phyloP scores from a whole-genome alignment of 2,797 vertebrate species.

The Nannoperca australis region DNA sequence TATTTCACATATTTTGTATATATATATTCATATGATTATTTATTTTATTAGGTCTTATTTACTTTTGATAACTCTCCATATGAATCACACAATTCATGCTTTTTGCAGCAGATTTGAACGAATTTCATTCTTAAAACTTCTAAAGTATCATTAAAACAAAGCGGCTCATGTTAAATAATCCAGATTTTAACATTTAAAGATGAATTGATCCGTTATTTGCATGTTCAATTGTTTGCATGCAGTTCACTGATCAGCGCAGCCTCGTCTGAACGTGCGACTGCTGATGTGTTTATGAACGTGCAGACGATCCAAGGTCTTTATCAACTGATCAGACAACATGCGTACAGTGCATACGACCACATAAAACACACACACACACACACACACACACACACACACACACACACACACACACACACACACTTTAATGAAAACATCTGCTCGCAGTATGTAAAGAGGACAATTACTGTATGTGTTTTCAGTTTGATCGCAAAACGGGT shows the following conservation, averaged over 20 bases:
- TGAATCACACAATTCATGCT: background rate
- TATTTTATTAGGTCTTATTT: background rate
- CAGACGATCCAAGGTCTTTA: constrained; percentile 49
- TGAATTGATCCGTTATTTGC: background rate
- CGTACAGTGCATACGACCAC: constrained; percentile 12
- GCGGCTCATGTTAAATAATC: too few relatives aligned
- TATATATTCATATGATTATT: background rate
- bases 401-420: too few relatives aligned
- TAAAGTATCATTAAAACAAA: background rate
- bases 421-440: constrained; percentile 71
- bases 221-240: background rate
- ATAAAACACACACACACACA: constrained; percentile 27
- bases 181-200: background rate
- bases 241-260: background rate
- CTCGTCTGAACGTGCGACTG: constrained; percentile 20
- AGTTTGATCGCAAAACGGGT: constrained; percentile 63
- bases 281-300: constrained; percentile 32
- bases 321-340: constrained; percentile 41
- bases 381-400: too few relatives aligned
- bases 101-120: background rate
- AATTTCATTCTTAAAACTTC: background rate
- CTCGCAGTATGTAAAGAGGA: constrained; percentile 53
- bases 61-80: background rate
- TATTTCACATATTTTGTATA: background rate
- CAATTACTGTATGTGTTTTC: constrained; percentile 76